A percentile compares a stretch with the other conserved stretches of the same genome.
Evolutionary conservation across 2,888 invertebrate species (phyloP).

Genomic region (Unio pictorum): DNA sequence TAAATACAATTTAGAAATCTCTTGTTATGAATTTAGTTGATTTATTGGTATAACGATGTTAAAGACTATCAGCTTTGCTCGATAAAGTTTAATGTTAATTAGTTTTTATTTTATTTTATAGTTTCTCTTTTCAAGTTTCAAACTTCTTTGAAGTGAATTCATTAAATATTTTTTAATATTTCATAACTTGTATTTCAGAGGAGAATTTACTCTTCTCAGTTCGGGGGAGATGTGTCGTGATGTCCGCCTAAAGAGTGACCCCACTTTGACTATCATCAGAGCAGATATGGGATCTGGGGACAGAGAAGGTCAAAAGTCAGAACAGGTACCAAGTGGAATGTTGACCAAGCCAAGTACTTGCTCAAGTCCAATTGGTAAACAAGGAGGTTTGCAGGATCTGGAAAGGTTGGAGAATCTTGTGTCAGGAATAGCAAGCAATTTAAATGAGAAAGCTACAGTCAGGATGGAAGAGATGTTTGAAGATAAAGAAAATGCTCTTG

Average conservation of each 20-base stretch:
- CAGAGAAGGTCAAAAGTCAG: slow-evolving; percentile 9
- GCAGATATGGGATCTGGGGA: slow-evolving; percentile 15
- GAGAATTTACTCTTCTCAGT: neutral
- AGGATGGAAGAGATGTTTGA: no score
- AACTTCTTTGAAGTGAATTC: no score
- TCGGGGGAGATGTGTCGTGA: slow-evolving; percentile 32
- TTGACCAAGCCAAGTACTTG: neutral
- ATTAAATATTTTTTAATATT: no score
- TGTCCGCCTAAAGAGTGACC: slow-evolving; percentile 31
- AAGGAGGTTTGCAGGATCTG: neutral
- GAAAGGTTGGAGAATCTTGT: slow-evolving; percentile 9
- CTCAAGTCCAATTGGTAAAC: no score
- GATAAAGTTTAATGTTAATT: no score
- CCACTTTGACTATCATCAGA: slow-evolving; percentile 12
- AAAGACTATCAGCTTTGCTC: no score
- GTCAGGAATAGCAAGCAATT: slow-evolving; percentile 9
- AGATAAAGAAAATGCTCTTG: no score
- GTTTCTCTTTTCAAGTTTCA: no score
- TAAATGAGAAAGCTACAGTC: slow-evolving; percentile 14
- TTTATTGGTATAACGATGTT: no score
- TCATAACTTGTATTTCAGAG: slow-evolving; percentile 1
- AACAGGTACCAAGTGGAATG: neutral
- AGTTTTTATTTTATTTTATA: no score
- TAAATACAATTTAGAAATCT: no score
- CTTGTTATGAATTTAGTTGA: no score